Evolutionary conservation across 2,113 vertebrate species (phyloP).

Genomic region (Gambusia holbrooki): DNA sequence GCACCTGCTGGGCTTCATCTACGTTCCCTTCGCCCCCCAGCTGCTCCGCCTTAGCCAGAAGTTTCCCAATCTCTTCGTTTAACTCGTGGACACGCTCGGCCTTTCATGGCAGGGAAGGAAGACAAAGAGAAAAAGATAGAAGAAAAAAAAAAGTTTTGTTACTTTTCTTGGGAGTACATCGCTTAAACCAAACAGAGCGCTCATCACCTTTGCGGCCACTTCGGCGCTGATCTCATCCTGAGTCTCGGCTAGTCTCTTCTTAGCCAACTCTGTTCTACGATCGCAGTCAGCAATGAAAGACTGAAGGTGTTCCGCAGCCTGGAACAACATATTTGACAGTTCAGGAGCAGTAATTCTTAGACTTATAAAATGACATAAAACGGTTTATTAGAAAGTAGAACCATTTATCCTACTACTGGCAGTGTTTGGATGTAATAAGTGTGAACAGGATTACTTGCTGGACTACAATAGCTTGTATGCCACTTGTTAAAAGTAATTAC

Average conservation of each 20-base stretch:
- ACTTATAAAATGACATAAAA: no score
- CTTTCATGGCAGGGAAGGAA: constrained; percentile 67
- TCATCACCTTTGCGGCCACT: constrained; percentile 93
- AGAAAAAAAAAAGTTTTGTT: background rate
- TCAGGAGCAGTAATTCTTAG: no score
- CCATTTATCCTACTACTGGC: no score
- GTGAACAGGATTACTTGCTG: no score
- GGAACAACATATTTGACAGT: background rate
- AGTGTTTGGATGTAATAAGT: no score
- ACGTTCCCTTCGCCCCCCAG: constrained; percentile 97
- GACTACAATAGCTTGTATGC: no score
- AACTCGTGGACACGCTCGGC: constrained; percentile 97
- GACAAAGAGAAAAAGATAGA: background rate
- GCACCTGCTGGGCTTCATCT: constrained; percentile 95
- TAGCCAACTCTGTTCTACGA: constrained; percentile 95
- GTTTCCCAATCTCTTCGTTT: constrained; percentile 98
- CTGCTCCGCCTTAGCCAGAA: constrained; percentile 95
- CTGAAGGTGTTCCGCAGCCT: constrained; percentile 98
- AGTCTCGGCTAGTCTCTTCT: constrained; percentile 97
- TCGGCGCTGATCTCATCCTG: constrained; percentile 99
- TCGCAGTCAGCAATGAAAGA: constrained; percentile 98
- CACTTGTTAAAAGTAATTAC: no score
- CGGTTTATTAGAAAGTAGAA: no score
- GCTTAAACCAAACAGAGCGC: background rate
- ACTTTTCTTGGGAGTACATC: background rate